Percentiles rank a stretch among this genome's conserved stretches.
Conservation (phyloP, 2,888 invertebrate species). For the Spialia ferax region DNA sequence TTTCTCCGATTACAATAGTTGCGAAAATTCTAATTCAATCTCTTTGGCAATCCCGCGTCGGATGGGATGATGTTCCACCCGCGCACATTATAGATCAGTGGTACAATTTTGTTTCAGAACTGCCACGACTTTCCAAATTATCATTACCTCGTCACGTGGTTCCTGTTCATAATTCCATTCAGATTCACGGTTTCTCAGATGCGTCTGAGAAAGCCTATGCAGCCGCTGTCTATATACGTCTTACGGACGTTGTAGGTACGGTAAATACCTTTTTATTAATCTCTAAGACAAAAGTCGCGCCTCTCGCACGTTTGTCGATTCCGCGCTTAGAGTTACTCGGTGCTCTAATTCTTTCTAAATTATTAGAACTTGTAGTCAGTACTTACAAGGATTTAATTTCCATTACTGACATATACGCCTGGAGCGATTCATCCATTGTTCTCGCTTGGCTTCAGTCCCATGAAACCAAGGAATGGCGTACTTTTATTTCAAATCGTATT, state of each 20-base stretch:
- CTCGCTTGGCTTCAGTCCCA: neutral
- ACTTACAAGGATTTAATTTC: neutral
- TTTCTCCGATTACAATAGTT: neutral
- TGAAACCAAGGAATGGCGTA: constrained; percentile 1
- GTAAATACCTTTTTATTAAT: neutral
- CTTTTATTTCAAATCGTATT: constrained; percentile 11
- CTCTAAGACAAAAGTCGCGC: constrained; percentile 7
- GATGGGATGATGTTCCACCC: neutral
- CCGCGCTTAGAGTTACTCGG: constrained; percentile 10
- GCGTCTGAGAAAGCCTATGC: constrained; percentile 6
- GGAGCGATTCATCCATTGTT: constrained; percentile 14
- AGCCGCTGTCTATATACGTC: neutral
- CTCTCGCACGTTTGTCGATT: neutral
- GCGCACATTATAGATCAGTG: neutral
- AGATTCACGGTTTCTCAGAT: constrained; percentile 4
- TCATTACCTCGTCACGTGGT: neutral
- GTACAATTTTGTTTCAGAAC: neutral
- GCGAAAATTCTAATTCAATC: neutral
- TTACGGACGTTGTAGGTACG: neutral
- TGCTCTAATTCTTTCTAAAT: neutral
- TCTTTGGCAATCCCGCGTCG: neutral
- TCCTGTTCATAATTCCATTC: neutral
- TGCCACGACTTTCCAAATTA: neutral
- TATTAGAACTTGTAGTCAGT: constrained; percentile 10
- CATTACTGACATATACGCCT: neutral